Evolutionary conservation across 2,888 invertebrate genomes (phyloP).

Genomic region (Muschampia plurimacula): DNA sequence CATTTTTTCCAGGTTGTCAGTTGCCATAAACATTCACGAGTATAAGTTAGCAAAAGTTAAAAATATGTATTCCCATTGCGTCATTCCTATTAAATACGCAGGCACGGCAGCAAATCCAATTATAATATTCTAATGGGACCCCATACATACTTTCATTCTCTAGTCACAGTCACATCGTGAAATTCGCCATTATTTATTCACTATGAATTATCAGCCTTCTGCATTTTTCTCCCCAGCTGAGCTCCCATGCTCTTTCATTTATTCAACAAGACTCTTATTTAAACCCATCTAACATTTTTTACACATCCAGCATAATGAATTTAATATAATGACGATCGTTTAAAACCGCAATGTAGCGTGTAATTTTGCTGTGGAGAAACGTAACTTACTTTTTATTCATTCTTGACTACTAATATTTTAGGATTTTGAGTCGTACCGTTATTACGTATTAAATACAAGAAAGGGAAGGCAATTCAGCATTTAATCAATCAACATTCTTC

Average conservation of each 20-base stretch:
- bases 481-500: too few species aligned
- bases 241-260: constrained; percentile 71
- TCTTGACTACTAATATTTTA: background rate
- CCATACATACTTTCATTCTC: constrained; percentile 51
- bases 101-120: constrained; percentile 29
- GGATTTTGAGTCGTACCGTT: background rate
- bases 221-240: constrained; percentile 67
- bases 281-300: constrained; percentile 39
- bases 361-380: constrained; percentile 2
- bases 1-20: too few species aligned
- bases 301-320: constrained; percentile 22
- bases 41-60: background rate
- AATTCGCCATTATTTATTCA: constrained; percentile 79
- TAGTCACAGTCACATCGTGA: constrained; percentile 52
- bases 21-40: background rate
- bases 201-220: constrained; percentile 72
- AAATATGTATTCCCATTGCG: background rate
- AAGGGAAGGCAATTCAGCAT: too few species aligned
- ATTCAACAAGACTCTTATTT: constrained; percentile 69
- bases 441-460: background rate
- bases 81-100: constrained; percentile 18
- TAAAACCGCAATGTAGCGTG: background rate
- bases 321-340: constrained; percentile 23
- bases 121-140: constrained; percentile 42
- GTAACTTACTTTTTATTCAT: background rate